Base-by-base conservation (phyloP, 2,888 invertebrate species). In the Ferdinandea cuprea region DNA sequence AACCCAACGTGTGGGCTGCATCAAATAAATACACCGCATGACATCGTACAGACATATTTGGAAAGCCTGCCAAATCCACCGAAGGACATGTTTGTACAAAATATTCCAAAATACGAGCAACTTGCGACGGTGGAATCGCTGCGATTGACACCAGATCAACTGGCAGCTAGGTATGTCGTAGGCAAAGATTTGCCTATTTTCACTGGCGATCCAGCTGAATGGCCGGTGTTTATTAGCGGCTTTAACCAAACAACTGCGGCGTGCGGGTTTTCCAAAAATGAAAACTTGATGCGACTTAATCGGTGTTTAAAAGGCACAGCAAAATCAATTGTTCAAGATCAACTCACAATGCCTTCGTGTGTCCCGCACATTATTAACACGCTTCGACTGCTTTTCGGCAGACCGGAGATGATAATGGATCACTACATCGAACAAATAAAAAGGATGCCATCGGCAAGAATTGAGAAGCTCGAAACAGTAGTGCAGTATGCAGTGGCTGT, bases 261-360 rank as follows among this genome's bases (percentile, higher is more conserved):
- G 1, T 83, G 61, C 21, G 58, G 73, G 19, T 83, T 61, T 21
- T 58, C n/a, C 1, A 56, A 83, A 17, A 68, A 61, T 17, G 65
- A 83, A 73, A 73, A 78, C 52, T 48, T 83, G 13, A 44, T 68
- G 11, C 30, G 65, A 11, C 32, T 83, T 2, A 56, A 83, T 17
- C 77, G 68, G 7, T 68, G 66, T 1, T 28, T 73, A 3, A 73
- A 25, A 17, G 48, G 50, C n/a, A n/a, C n/a, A n/a, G n/a, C n/a
- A n/a, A n/a, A n/a, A n/a, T n/a, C n/a, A n/a, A n/a, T n/a, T n/a
- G n/a, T n/a, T n/a, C n/a, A n/a, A n/a, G n/a, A n/a, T n/a, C 19
- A 80, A 68, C 21, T 79, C 2, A 37, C 59, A 13, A 56, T 61
- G 17, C 74, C 71, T 3, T 61, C 66, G 19, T 56, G 58, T 11